Base-by-base conservation (phyloP, 2,113 vertebrate genomes). In the Rousettus leschenaultii region DNA sequence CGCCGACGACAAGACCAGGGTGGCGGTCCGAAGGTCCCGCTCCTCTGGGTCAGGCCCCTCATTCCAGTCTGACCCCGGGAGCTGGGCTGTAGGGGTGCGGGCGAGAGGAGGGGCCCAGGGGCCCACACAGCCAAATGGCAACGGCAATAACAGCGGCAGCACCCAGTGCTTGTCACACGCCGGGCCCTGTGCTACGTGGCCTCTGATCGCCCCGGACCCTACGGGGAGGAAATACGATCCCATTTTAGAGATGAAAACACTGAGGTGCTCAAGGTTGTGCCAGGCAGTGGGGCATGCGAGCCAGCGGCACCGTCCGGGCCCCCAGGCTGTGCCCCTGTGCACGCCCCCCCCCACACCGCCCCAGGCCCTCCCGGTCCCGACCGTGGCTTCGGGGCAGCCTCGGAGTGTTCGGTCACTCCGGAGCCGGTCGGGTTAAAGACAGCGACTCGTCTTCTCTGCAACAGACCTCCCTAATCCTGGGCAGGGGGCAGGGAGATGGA, bases 121-220 rank as follows among this genome's bases (percentile, higher is more conserved):
- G 30, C 26, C n/a, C 3, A 21, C 55, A n/a, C 0, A 14, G 53
- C 35, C 28, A 8, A 43, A 26, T 7, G 51, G 70, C 21, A 51
- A 21, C 16, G 33, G 70, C 0, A 14, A 26, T 6, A 63, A 28
- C 0, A 53, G 16, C 40, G 19, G 16, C 8, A 59, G 43, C 28
- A 14, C 1, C 0, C 5, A 0, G 43, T 24, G 65, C 22, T 35
- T 15, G 1, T 15, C 22, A 12, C 0, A 12, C 0, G 18, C 59
- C 45, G 66, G 94, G 40, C 35, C 53, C 68, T 11, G 43, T 9
- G 24, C 79, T 48, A 0, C 3, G 3, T 4, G 13, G 16, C 26
- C 48, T 66, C 15, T 48, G 71, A 5, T 38, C 35, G 33, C 80
- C 51, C 82, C 19, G 24, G 33, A 14, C 26, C 24, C 51, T 1